Conservation (phyloP, 2,888 invertebrate species). For the Eudasyphora cyanicolor region DNA sequence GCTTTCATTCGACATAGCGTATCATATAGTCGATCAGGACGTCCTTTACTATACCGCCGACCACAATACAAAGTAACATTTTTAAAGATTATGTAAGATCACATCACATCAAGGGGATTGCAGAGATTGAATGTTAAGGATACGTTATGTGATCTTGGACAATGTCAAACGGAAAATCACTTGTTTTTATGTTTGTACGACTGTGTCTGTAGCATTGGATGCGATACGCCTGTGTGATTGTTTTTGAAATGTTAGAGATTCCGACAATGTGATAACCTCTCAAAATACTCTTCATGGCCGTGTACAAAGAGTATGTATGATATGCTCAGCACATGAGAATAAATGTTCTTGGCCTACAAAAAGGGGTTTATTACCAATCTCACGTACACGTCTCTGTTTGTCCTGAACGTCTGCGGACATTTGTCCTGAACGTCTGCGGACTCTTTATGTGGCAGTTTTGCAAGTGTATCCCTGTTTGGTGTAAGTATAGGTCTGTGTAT, state of each 20-base stretch:
- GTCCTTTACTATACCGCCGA: too few relatives aligned
- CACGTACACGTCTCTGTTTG: neutral
- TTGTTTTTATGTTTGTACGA: slow-evolving; percentile 13
- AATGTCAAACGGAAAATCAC: slow-evolving; percentile 8
- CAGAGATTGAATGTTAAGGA: slow-evolving; percentile 42
- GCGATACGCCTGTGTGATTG: neutral
- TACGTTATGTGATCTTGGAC: slow-evolving; percentile 43
- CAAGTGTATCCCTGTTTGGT: too few relatives aligned
- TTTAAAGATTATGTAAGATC: slow-evolving; percentile 55
- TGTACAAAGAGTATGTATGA: too few relatives aligned
- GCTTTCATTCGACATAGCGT: neutral
- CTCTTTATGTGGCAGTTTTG: too few relatives aligned
- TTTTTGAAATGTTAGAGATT: slow-evolving; percentile 60
- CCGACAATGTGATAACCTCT: slow-evolving; percentile 69
- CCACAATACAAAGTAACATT: neutral
- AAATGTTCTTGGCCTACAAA: neutral
- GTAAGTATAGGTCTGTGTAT: too few relatives aligned
- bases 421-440: too few relatives aligned
- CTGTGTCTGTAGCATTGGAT: too few relatives aligned
- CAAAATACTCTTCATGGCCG: slow-evolving; percentile 31
- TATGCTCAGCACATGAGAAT: neutral
- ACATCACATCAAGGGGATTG: slow-evolving; percentile 27
- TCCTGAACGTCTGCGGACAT: too few relatives aligned
- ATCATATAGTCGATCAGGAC: neutral
- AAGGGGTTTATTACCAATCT: slow-evolving; percentile 4